Evolutionary conservation across 2,113 vertebrate genomes (phyloP), one percentile per base, ranked within the genome.

Genomic region (Pithys albifrons): DNA sequence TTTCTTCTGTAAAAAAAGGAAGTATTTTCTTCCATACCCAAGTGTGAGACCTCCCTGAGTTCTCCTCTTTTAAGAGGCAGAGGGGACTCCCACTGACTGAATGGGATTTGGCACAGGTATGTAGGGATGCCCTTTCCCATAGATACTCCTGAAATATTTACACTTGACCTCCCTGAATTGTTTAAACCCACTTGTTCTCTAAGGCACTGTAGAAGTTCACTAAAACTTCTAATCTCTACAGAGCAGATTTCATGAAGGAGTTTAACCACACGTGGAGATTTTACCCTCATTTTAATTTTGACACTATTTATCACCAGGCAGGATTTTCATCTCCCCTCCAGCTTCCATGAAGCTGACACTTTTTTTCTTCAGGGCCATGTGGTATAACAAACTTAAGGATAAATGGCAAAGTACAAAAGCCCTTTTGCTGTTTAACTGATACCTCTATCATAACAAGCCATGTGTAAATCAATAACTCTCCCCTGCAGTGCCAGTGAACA

Each of bases 1-100:
- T 8, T 55, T 48, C 45, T 67, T 9, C 19, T 64, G 1, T 24
- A 37, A 52, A 49, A 43, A 75, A 51, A 72, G 12, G 19, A 57
- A 45, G 1, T 0, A 19, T 62, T 72, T 57, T 54, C 20, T 37
- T 12, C 16, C 2, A 4, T 9, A 29, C 1, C 1, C 4, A 48
- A 7, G 2, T 24, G 24, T 73, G 54, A 73, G 24, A 65, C 1
- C 5, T 61, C 31, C 9, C 12, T 23, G 27, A 37, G 17, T 3
- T 69, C 29, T 45, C 10, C 5, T 7, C 3, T 59, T 75, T 57
- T 13, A 80, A 19, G 10, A 84, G 5, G 10, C 5, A 48, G 31
- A 45, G 91, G 9, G 5, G 22, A 46, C 12, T 52, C 6, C 10
- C 39, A 10, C 8, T 48, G 2, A 14, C 39, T 62, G 7, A 55